Conservation (phyloP, 2,113 vertebrate species). For the Naja naja region DNA sequence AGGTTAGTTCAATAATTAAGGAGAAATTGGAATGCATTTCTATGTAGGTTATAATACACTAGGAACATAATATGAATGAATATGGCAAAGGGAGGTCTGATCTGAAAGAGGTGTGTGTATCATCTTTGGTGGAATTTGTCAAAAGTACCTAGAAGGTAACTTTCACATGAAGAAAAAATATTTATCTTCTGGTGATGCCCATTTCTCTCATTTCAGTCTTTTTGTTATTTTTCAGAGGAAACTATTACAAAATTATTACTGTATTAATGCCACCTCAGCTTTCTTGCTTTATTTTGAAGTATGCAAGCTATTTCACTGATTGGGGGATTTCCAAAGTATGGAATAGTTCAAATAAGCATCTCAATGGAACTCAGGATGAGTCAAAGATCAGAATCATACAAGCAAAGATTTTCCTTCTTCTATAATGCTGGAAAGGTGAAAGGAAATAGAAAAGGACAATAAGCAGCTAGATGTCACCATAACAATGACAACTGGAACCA, state of each 20-base stretch:
- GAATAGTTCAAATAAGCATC: background rate
- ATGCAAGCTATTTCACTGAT: background rate
- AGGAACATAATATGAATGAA: background rate
- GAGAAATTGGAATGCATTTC: background rate
- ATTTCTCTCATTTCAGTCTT: background rate
- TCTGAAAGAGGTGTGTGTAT: background rate
- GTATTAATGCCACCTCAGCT: background rate
- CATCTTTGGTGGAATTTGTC: background rate
- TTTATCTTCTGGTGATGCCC: background rate
- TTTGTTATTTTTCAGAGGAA: background rate
- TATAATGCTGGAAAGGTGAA: background rate
- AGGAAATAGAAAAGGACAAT: background rate
- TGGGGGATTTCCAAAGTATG: background rate
- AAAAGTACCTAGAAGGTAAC: background rate
- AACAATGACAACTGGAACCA: background rate
- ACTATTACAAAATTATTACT: background rate
- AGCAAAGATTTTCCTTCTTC: background rate
- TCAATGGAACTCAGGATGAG: background rate
- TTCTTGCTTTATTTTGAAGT: background rate
- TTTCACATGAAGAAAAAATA: background rate
- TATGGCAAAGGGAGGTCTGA: background rate
- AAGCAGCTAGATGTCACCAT: background rate
- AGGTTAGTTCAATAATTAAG: background rate
- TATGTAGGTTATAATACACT: background rate
- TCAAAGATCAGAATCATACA: background rate